phyloP scores from a whole-genome alignment of 2,888 invertebrate species.

The Parnassius orleans region DNA sequence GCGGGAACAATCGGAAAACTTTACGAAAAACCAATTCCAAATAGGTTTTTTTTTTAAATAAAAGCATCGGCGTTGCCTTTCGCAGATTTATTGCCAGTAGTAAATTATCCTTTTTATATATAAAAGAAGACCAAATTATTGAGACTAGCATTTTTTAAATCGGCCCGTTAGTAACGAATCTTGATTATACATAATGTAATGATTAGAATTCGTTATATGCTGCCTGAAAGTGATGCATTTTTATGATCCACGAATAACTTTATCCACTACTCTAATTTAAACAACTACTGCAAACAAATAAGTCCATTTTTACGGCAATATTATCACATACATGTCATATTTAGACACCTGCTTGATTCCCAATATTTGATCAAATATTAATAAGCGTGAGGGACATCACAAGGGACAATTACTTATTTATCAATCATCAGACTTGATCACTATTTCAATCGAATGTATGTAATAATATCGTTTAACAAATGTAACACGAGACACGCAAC shows the following conservation, averaged over 20 bases:
- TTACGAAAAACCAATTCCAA: constrained; percentile 21
- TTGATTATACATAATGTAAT: constrained; percentile 14
- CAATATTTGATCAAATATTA: constrained; percentile 16
- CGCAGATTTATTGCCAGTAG: background rate
- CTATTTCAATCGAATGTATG: constrained; percentile 47
- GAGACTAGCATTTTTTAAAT: constrained; percentile 74
- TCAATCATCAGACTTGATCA: constrained; percentile 32
- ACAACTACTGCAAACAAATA: constrained; percentile 62
- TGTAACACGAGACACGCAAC: constrained; percentile 55
- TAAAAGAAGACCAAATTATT: constrained; percentile 36
- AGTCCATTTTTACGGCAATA: constrained; percentile 45
- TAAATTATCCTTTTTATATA: background rate
- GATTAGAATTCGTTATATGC: constrained; percentile 15
- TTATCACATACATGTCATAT: constrained; percentile 56
- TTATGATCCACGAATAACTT: constrained; percentile 28
- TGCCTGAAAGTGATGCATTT: constrained; percentile 26
- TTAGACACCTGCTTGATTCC: constrained; percentile 21
- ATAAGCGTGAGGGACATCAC: constrained; percentile 16
- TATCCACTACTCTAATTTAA: constrained; percentile 45
- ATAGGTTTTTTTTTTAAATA: constrained; percentile 2
- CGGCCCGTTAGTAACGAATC: constrained; percentile 43
- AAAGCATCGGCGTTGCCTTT: background rate
- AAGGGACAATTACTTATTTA: constrained; percentile 26
- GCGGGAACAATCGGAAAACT: constrained; percentile 41
- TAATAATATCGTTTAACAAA: constrained; percentile 51